Evolutionary conservation across 2,888 invertebrate species (phyloP).

Genomic region (Dugesia japonica): DNA sequence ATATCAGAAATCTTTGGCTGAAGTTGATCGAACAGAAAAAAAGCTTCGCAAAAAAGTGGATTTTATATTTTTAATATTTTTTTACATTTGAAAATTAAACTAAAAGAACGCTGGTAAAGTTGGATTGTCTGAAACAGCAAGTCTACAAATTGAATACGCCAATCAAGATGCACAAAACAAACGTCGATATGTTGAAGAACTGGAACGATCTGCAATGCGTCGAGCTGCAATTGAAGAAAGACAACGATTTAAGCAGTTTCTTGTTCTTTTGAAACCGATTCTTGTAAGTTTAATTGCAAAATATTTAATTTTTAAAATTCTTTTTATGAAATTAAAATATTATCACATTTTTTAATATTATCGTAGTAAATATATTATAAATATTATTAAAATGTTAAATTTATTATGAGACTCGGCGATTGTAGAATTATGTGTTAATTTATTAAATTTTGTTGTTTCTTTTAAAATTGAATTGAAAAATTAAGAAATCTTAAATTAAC

Average conservation of each 20-base stretch:
- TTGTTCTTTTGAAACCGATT: background rate
- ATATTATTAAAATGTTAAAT: too few relatives aligned
- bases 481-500: too few relatives aligned
- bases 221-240: constrained; percentile 21
- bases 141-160: background rate
- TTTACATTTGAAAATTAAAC: too few relatives aligned
- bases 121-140: background rate
- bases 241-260: constrained; percentile 17
- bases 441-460: too few relatives aligned
- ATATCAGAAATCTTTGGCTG: background rate
- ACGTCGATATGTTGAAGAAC: background rate
- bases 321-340: too few relatives aligned
- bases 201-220: constrained; percentile 13
- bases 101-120: background rate
- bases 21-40: background rate
- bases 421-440: too few relatives aligned
- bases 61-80: background rate
- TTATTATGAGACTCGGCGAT: too few relatives aligned
- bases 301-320: too few relatives aligned
- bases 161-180: constrained; percentile 16
- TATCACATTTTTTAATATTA: too few relatives aligned
- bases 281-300: too few relatives aligned
- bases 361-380: too few relatives aligned
- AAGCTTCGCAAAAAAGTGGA: background rate
- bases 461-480: too few relatives aligned